phyloP scores from a whole-genome alignment of 2,888 invertebrate species.

The Fragum sueziense region DNA sequence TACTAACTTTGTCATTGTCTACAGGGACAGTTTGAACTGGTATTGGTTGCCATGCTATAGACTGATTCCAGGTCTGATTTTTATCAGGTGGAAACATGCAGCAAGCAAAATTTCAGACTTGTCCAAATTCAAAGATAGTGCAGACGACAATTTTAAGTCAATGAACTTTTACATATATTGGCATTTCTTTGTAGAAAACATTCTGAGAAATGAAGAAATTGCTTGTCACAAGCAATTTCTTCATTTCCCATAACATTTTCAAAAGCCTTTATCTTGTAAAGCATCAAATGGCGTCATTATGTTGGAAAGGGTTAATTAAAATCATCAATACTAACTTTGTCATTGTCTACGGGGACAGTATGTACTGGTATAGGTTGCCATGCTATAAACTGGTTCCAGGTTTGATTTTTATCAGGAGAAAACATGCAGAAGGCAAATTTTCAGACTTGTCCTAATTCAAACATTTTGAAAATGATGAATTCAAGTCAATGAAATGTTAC shows the following conservation, averaged over 20 bases:
- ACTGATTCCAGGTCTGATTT: slow-evolving; percentile 86
- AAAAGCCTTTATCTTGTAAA: no score
- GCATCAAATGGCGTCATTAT: no score
- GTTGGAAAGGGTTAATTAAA: not conserved
- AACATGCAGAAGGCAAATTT: not conserved
- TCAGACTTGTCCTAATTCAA: not conserved
- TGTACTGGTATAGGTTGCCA: slow-evolving; percentile 82
- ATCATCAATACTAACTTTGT: not conserved
- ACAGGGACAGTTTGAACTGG: slow-evolving; percentile 78
- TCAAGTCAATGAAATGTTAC: no score
- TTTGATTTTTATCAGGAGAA: slow-evolving; percentile 83
- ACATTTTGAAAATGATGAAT: not conserved
- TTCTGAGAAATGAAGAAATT: not conserved
- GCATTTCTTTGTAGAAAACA: no score
- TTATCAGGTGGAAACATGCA: no score
- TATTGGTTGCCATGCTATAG: slow-evolving; percentile 80
- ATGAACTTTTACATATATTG: no score
- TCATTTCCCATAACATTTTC: not conserved
- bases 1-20: slow-evolving; percentile 6
- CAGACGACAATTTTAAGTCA: no score
- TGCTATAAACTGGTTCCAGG: slow-evolving; percentile 85
- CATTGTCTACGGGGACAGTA: slow-evolving; percentile 67
- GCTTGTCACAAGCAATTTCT: not conserved
- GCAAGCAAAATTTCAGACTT: no score
- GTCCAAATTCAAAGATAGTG: no score